A percentile compares a stretch with the other conserved stretches of the same genome.
Conservation (phyloP, 2,113 vertebrate genomes). For the Cettia cetti region DNA sequence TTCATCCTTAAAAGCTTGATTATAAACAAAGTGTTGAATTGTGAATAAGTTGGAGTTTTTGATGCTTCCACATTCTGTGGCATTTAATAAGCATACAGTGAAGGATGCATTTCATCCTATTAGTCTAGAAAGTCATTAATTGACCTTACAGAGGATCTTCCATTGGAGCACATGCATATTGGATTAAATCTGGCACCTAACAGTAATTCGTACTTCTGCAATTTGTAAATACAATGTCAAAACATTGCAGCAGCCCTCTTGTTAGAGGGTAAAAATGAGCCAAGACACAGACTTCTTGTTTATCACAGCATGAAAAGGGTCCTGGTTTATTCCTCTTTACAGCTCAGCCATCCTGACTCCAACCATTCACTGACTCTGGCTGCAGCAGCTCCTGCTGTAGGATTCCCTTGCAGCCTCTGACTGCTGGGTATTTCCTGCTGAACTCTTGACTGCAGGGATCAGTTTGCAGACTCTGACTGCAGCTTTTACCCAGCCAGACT, state of each 20-base stretch:
- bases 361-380: background rate
- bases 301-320: background rate
- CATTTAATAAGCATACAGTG: background rate
- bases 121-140: background rate
- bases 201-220: background rate
- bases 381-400: background rate
- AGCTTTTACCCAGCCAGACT: too few relatives aligned
- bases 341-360: background rate
- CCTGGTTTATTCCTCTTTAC: background rate
- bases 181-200: background rate
- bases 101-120: background rate
- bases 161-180: background rate
- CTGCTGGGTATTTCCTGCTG: background rate
- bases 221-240: background rate
- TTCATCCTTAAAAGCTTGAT: background rate
- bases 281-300: background rate
- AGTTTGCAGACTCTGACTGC: background rate
- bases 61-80: background rate
- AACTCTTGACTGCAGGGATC: background rate
- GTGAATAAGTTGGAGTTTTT: background rate
- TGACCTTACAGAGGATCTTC: background rate
- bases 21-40: background rate
- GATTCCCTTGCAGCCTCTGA: background rate
- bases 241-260: background rate
- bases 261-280: background rate